Evolutionary conservation across 2,113 vertebrate genomes (phyloP).

Genomic region (Telmatochromis sp.): DNA sequence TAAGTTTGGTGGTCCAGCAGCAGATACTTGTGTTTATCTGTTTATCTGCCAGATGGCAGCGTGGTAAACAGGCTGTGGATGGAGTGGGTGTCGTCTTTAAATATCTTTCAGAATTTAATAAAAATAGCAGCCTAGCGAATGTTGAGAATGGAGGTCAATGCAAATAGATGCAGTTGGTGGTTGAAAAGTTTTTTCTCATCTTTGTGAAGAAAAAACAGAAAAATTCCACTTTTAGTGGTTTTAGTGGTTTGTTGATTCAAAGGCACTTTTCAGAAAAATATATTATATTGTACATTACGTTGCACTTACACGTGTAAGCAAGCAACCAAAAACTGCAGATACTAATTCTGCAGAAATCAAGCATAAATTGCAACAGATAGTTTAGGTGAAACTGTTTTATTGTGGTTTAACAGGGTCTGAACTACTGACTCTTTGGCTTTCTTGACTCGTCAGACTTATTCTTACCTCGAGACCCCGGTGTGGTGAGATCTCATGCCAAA

Average conservation of each 20-base stretch:
- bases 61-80: not conserved
- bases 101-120: not conserved
- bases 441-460: rapidly evolving
- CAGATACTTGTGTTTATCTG: not conserved
- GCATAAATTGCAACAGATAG: not conserved
- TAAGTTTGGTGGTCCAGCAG: not conserved
- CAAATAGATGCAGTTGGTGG: not conserved
- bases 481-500: not conserved
- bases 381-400: rapidly evolving
- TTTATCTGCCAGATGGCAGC: not conserved
- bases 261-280: not conserved
- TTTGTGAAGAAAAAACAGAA: not conserved
- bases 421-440: not conserved
- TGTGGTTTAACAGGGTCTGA: not conserved
- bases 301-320: not conserved
- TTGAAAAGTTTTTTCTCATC: not conserved
- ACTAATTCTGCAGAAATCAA: not conserved
- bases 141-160: not conserved
- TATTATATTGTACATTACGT: not conserved
- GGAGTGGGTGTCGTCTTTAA: not conserved
- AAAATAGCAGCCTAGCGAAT: not conserved
- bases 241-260: not conserved
- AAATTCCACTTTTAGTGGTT: not conserved
- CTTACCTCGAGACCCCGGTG: rapidly evolving
- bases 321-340: not conserved